Base-by-base conservation (phyloP, 2,888 invertebrate genomes). In the Sinhomidia bicolor region DNA sequence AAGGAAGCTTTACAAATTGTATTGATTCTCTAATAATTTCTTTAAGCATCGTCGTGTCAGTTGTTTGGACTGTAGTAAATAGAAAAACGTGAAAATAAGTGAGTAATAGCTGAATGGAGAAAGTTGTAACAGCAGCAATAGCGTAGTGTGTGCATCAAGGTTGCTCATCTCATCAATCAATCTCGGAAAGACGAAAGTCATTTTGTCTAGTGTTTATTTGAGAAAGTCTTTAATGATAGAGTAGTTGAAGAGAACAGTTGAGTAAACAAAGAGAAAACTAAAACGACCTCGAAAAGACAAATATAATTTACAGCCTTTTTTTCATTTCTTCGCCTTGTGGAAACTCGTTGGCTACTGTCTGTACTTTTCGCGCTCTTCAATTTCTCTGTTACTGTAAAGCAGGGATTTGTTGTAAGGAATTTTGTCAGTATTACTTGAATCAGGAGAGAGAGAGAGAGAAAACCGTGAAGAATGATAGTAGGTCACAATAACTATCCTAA, bases 401-500 rank as follows among this genome's bases (percentile, higher is more conserved):
- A 26, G 14, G 14, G 62, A 62, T 26, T 26, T 62, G 26, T 62
- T 12, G 29, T 26, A 29, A 29, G 26, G 14, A 23, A 17, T 57
- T 62, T 9, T 29, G 2, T 57, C 57, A 57, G 80, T 62, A 57
- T 62, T 76, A 47, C 26, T n/a, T n/a, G 41, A 44, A 79, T 9
- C 10, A 23, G 14, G 4, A 2, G 10, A 10, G 14, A 51, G 51
- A 20, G 54, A 10, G 20, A 57, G 20, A 4, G 17, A 20, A 57
- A 57, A 23, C 47, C 7, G 9, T n/a, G 51, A 65, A 57, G n/a
- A 26, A 87, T 81, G 81, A 87, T 87, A 26, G 71, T 87, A 20
- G 80, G 86, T 29, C 86, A 87, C 44, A 87, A 57, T 80, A 81
- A 81, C 54, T 87, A 71, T 60, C 60, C 80, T n/a, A 87, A 87